phyloP scores from a whole-genome alignment of 1,140 invertebrate genomes.

The Pseudoatta argentina region DNA sequence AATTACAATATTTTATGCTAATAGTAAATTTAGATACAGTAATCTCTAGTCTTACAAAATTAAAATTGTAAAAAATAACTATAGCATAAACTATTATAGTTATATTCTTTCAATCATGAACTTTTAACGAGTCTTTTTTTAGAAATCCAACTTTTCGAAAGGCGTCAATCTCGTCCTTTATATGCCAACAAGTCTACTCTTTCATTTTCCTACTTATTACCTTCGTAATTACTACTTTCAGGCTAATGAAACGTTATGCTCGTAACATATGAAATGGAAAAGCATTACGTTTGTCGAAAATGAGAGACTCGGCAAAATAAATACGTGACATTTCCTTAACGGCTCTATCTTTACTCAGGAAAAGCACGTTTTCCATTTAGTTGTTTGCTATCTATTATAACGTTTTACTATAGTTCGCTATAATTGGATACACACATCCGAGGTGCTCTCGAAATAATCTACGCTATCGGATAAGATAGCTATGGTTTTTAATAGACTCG shows the following conservation, averaged over 20 bases:
- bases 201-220: background rate
- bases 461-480: constrained; percentile 44
- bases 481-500: constrained; percentile 58
- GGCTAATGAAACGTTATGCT: background rate
- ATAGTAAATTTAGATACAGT: background rate
- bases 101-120: constrained; percentile 27
- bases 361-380: constrained; percentile 61
- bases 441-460: constrained; percentile 53
- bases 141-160: constrained; percentile 29
- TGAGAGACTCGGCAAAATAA: constrained; percentile 47
- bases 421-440: constrained; percentile 68
- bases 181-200: constrained; percentile 34
- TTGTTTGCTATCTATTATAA: constrained; percentile 63
- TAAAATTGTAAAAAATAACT: background rate
- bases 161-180: constrained; percentile 47
- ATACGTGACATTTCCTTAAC: constrained; percentile 34
- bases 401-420: constrained; percentile 48
- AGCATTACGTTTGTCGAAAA: constrained; percentile 21
- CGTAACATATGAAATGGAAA: background rate
- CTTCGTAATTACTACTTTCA: constrained; percentile 30
- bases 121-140: constrained; percentile 29
- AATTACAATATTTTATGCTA: background rate
- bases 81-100: constrained; percentile 1
- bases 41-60: constrained; percentile 3
- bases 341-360: constrained; percentile 38